Base-by-base conservation (phyloP, 2,113 vertebrate genomes). In the Cephalopholis sonnerati region DNA sequence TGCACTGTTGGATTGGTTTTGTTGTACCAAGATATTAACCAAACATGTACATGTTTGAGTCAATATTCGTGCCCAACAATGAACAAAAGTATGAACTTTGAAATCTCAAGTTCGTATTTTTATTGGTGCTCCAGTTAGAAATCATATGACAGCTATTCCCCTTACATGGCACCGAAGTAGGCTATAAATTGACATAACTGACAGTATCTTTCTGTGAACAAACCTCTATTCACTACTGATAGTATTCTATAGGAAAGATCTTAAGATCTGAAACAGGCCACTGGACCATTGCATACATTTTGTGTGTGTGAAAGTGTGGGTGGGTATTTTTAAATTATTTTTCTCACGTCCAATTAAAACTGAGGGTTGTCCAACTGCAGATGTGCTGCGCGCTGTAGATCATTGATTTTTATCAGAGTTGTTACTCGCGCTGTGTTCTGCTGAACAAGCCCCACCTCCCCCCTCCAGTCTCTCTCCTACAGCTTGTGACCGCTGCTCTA, bases 321-420 rank as follows among this genome's bases (percentile, higher is more conserved):
- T 41, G 64, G 39, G 67, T 16, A 63, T 57, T 50, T 72, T 51
- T 51, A 1, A 39, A 48, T 48, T 12, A 44, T 81, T 79, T 61
- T 59, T 41, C 68, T 7, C 24, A 20, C 57, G 48, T 76, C 54
- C 71, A 71, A 72, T 91, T 84, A 79, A 73, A 84, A 62, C 13
- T 1, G 48, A 67, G 66, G 27, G 27, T 74, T 65, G 57, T 65
- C 50, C 70, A 54, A 61, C 68, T 79, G 78, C 59, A 87, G 80
- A 92, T 86, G 74, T 77, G 78, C 80, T 71, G 70, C 12, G 62
- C 72, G 82, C 64, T 83, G 84, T 85, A 89, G 82, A 81, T 91
- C 81, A 92, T 91, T 81, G 86, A 92, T 92, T 91, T 85, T 83
- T 81, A 87, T 89, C 84, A 58, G 80, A 64, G 87, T 74, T 83